Base-by-base conservation (phyloP, 2,113 vertebrate genomes). In the Otolemur garnettii region DNA sequence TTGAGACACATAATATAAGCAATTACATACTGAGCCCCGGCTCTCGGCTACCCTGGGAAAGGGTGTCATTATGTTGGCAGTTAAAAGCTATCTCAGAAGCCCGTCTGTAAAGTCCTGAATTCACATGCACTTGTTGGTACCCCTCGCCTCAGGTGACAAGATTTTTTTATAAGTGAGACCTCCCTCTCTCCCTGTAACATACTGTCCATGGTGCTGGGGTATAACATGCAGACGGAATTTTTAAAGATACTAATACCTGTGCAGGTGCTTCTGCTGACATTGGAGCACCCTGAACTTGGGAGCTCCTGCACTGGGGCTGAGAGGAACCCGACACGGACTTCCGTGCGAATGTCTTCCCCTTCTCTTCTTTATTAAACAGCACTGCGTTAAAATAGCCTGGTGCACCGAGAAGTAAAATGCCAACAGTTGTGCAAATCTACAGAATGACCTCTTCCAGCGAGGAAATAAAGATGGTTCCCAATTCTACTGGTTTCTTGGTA, bases 391-490 rank as follows among this genome's bases (percentile, higher is more conserved):
- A 93, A 28, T 59, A 59, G 26, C 72, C 60, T n/a, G 89, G 93
- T 87, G 89, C 6, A 28, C n/a, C 0, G 30, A 95, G 75, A 83
- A 75, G 55, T 26, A 74, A 84, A 92, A 90, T 57, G 75, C 87
- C 96, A 95, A 97, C 84, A 88, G 90, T 91, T 84, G 22, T 42
- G 45, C 90, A 95, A 86, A 96, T 82, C 22, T 72, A 50, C 33
- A 82, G 66, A 90, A 91, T 74, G 94, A 81, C 86, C 80, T 78
- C 90, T 96, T 97, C 83, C 83, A 55, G 42, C 38, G 75, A 24
- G 28, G 82, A 95, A 87, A 96, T 81, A 50, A 96, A 93, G 64
- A 64, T 60, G 5, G 22, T 33, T 83, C 26, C 82, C 62, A 69
- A 28, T 78, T 60, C 85, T 64, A 21, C 74, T 7, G 18, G 11